phyloP scores from a whole-genome alignment of 2,797 vertebrate genomes.

The Acipenser oxyrinchus region DNA sequence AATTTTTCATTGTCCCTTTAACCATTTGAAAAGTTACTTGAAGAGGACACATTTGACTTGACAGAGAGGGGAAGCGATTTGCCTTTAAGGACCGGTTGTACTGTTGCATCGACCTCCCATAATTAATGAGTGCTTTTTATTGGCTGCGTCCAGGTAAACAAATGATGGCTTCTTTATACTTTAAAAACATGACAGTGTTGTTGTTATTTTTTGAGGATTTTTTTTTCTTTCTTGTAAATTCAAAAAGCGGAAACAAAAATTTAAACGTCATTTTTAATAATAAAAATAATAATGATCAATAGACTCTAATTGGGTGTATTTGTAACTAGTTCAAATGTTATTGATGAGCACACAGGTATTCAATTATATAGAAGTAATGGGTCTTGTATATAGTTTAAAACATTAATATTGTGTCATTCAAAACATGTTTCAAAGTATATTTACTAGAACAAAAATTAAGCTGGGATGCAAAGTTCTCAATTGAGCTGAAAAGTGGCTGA shows the following conservation, averaged over 20 bases:
- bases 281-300: too few species aligned
- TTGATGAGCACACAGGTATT: too few species aligned
- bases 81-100: constrained; percentile 45
- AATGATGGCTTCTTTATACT: constrained; percentile 8
- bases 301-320: too few species aligned
- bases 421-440: too few species aligned
- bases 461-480: constrained; percentile 12
- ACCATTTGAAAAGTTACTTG: constrained; percentile 32
- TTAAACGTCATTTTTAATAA: constrained; percentile 3
- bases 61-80: constrained; percentile 34
- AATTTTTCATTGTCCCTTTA: constrained; percentile 53
- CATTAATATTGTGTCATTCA: too few species aligned
- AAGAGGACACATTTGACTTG: constrained; percentile 23
- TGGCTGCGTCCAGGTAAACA: constrained; percentile 10
- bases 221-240: constrained; percentile 35
- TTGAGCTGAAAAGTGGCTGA: constrained; percentile 15
- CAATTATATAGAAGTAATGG: too few species aligned
- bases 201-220: constrained; percentile 43
- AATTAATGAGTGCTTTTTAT: constrained; percentile 46
- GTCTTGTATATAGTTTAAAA: too few species aligned
- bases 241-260: constrained; percentile 16
- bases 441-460: too few species aligned
- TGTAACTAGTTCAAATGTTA: too few species aligned
- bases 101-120: constrained; percentile 51
- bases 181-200: constrained; percentile 27